Evolutionary conservation across 2,888 invertebrate genomes (phyloP).

Genomic region (Miltochrista miniata): DNA sequence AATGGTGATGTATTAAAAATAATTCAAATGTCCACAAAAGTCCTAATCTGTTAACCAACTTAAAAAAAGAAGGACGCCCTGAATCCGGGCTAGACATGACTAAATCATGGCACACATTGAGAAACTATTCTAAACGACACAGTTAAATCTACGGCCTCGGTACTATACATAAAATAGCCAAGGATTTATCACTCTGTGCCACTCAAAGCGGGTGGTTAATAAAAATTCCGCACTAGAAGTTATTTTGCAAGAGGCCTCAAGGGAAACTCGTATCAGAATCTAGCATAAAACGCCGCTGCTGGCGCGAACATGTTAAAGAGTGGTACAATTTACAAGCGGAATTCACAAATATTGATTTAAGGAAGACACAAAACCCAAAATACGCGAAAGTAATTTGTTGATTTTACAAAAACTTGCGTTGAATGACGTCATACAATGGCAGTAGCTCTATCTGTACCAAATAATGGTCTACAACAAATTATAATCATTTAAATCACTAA

Average conservation of each 20-base stretch:
- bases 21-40: too few relatives aligned
- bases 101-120: conserved; percentile 2
- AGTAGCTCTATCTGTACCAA: too few relatives aligned
- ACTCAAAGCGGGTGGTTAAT: conserved; percentile 64
- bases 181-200: conserved; percentile 36
- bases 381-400: conserved; percentile 11
- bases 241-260: conserved; percentile 69
- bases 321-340: conserved; percentile 30
- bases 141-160: conserved; percentile 2
- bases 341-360: background rate
- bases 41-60: too few relatives aligned
- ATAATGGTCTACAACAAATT: too few relatives aligned
- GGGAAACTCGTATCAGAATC: conserved; percentile 70
- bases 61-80: too few relatives aligned
- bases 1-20: too few relatives aligned
- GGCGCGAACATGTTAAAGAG: conserved; percentile 51
- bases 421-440: too few relatives aligned
- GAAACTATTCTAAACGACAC: conserved; percentile 5
- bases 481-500: too few relatives aligned
- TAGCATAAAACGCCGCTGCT: conserved; percentile 61
- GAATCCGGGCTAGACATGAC: too few relatives aligned
- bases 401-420: too few relatives aligned
- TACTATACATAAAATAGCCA: conserved; percentile 31
- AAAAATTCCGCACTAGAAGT: conserved; percentile 77
- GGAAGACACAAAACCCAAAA: too few relatives aligned